Conservation (phyloP, 1,140 invertebrate genomes). For the Sycophaga agraensis region DNA sequence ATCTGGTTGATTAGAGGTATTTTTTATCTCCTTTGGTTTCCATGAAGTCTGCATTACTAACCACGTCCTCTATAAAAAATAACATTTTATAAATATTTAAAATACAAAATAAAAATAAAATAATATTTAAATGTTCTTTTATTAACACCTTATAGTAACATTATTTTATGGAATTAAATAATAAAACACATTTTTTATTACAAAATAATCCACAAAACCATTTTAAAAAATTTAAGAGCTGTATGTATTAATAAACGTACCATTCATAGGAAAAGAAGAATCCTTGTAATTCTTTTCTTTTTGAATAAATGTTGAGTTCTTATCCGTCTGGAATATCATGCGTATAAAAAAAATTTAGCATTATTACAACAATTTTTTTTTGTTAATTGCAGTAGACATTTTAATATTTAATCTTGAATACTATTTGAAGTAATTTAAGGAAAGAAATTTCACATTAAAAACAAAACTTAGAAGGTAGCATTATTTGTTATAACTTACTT, state of each 20-base stretch:
- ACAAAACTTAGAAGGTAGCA: too few species aligned
- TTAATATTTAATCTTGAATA: too few species aligned
- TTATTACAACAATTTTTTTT: constrained; percentile 8
- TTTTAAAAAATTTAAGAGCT: background rate
- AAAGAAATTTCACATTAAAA: too few species aligned
- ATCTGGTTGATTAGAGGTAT: constrained; percentile 21
- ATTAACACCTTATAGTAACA: background rate
- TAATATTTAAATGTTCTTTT: too few species aligned
- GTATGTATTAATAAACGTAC: constrained; percentile 38
- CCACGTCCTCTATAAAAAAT: constrained; percentile 25
- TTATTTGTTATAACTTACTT: too few species aligned
- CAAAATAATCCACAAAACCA: background rate
- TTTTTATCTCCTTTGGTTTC: constrained; percentile 28
- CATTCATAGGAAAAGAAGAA: constrained; percentile 34
- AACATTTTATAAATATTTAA: constrained; percentile 2
- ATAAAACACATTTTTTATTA: background rate
- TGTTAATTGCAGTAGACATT: constrained; percentile 2
- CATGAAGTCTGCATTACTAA: constrained; percentile 13
- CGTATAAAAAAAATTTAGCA: constrained; percentile 16
- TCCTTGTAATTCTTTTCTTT: constrained; percentile 39
- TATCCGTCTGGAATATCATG: constrained; percentile 37
- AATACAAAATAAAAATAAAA: background rate
- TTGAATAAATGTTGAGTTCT: constrained; percentile 36
- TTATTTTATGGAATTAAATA: too few species aligned
- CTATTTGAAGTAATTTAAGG: too few species aligned